A percentile compares a stretch with the other conserved stretches of the same genome.
Evolutionary conservation across 2,888 invertebrate genomes (phyloP).

Genomic region (Drosophila melanosoma): DNA sequence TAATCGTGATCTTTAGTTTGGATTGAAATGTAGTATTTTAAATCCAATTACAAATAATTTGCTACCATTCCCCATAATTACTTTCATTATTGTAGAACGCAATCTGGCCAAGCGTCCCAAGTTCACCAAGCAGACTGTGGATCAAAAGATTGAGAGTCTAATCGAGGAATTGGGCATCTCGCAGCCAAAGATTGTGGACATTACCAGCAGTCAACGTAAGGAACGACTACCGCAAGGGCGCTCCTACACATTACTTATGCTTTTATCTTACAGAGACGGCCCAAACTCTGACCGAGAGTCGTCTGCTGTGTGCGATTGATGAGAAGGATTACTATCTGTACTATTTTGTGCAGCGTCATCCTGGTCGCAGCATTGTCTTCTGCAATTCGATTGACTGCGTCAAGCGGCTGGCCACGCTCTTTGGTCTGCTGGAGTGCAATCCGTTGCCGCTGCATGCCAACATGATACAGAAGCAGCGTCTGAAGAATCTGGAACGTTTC

Average conservation of each 20-base stretch:
- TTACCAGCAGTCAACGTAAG: slow-evolving; percentile 91
- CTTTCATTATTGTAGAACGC: slow-evolving; percentile 63
- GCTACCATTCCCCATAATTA: background rate
- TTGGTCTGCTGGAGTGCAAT: slow-evolving; percentile 89
- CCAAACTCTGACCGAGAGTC: slow-evolving; percentile 92
- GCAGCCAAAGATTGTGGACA: slow-evolving; percentile 96
- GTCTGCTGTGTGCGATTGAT: slow-evolving; percentile 91
- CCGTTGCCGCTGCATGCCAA: slow-evolving; percentile 93
- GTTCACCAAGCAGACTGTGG: slow-evolving; percentile 88
- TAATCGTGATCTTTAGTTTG: background rate
- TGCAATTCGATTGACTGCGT: slow-evolving; percentile 97
- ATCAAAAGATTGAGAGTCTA: slow-evolving; percentile 91
- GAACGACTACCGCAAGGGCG: background rate
- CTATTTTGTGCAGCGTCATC: slow-evolving; percentile 93
- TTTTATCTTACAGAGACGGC: slow-evolving; percentile 88
- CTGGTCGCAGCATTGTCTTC: slow-evolving; percentile 96
- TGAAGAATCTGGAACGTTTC: slow-evolving; percentile 97
- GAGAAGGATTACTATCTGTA: slow-evolving; percentile 97
- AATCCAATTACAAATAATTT: background rate
- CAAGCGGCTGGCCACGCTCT: slow-evolving; percentile 90
- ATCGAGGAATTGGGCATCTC: slow-evolving; percentile 93
- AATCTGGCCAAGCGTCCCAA: slow-evolving; percentile 83
- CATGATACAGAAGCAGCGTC: slow-evolving; percentile 97
- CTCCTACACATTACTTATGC: background rate
- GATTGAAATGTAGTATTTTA: background rate